Percentiles rank a stretch among this genome's conserved stretches.
Evolutionary conservation across 2,888 invertebrate species (phyloP).

Genomic region (Mystacides longicornis): DNA sequence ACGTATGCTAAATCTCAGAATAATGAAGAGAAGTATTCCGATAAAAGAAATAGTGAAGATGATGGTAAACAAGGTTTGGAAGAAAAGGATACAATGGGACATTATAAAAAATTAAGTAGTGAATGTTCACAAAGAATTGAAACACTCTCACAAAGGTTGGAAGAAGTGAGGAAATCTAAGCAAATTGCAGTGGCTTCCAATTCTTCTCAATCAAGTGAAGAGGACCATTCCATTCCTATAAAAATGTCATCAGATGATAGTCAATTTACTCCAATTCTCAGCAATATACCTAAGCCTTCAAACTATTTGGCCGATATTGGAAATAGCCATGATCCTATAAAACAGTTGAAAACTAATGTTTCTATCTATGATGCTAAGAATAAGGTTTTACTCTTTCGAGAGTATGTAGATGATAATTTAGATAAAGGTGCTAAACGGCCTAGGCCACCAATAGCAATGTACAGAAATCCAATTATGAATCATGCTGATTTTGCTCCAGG

Average conservation of each 20-base stretch:
- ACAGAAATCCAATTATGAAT: slow-evolving; percentile 15
- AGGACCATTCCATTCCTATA: not conserved
- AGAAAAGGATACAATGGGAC: slow-evolving; percentile 7
- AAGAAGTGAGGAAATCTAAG: slow-evolving; percentile 45
- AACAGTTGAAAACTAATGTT: too few relatives aligned
- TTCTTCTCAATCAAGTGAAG: slow-evolving; percentile 6
- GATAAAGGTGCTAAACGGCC: slow-evolving; percentile 6
- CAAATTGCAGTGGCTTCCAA: slow-evolving; percentile 12
- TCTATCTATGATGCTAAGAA: not conserved
- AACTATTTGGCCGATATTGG: not conserved
- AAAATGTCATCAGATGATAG: not conserved
- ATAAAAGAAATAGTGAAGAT: not conserved
- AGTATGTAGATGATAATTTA: not conserved
- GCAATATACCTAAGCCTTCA: slow-evolving; percentile 19
- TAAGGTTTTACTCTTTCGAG: not conserved
- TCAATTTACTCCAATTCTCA: slow-evolving; percentile 17
- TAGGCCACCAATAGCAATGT: slow-evolving; percentile 17
- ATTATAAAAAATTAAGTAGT: slow-evolving; percentile 9
- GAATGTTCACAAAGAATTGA: slow-evolving; percentile 34
- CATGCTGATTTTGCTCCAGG: slow-evolving; percentile 11
- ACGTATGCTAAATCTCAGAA: too few relatives aligned
- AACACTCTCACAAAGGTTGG: slow-evolving; percentile 42
- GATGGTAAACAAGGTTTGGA: not conserved
- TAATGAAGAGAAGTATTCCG: not conserved
- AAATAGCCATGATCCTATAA: not conserved